These are phyloP conservation scores for Eubucco bourcierii DNA, from an alignment of 2,113 vertebrate genomes.

Conservation along the genomic window DNA sequence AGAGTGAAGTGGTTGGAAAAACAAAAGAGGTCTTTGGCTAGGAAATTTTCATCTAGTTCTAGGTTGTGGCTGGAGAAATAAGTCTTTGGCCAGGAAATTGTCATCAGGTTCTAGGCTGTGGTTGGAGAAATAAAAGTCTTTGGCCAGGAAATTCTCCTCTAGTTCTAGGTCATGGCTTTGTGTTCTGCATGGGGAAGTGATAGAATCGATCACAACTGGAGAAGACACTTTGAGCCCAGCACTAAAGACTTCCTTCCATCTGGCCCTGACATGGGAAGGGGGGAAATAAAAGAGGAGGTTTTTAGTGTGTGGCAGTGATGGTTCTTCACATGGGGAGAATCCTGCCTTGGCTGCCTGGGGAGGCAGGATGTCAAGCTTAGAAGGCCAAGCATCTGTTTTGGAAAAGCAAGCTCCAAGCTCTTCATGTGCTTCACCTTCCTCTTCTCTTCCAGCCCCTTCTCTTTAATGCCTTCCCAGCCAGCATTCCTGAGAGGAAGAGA, in stretches of 20 bases:
- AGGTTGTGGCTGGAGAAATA: neutral
- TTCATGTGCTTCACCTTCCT: neutral
- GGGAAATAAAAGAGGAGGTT: neutral
- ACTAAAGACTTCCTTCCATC: neutral
- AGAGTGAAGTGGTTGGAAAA: too few species aligned
- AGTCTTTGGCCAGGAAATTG: too few species aligned
- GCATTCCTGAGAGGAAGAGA: neutral
- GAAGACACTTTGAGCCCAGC: slow-evolving; percentile 15
- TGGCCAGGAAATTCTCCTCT: neutral
- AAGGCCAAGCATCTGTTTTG: neutral
- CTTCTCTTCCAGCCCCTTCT: neutral
- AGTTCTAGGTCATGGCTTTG: neutral
- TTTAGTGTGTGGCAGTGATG: neutral
- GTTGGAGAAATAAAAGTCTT: neutral
- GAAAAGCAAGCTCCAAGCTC: neutral
- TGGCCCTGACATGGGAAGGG: neutral
- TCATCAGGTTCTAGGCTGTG: too few species aligned
- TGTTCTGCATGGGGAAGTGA: neutral
- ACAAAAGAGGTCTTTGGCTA: neutral
- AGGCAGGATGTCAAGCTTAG: neutral
- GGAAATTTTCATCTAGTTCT: slow-evolving; percentile 7
- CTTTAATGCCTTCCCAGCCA: neutral
- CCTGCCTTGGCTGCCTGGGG: neutral
- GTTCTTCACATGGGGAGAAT: neutral
- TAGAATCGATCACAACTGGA: neutral